A percentile compares a stretch with the other conserved stretches of the same genome.
These are phyloP conservation scores for Platalea minor DNA, from an alignment of 2,797 vertebrate genomes.

Conservation along the genomic window DNA sequence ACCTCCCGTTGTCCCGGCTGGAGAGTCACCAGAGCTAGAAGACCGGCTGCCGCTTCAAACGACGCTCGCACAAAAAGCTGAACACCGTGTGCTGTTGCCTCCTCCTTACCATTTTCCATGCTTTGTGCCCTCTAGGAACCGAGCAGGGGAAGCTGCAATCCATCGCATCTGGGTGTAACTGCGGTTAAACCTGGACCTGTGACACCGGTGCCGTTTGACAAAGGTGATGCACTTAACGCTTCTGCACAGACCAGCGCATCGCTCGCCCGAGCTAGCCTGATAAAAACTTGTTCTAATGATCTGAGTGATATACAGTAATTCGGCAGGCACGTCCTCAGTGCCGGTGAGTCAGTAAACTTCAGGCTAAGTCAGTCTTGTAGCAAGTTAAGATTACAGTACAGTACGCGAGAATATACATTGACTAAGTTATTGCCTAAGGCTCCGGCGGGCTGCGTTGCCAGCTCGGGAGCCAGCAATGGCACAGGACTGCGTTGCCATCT, in stretches of 20 bases:
- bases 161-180: not conserved
- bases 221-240: not conserved
- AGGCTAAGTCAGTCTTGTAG: not conserved
- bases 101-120: not conserved
- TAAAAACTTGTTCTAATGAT: not conserved
- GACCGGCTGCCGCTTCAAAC: not conserved
- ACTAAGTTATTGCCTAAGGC: slow-evolving; percentile 66
- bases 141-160: not conserved
- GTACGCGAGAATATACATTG: not conserved
- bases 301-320: not conserved
- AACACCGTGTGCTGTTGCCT: accelerated
- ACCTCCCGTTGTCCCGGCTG: not conserved
- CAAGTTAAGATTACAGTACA: slow-evolving; percentile 21
- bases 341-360: not conserved
- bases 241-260: not conserved
- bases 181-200: not conserved
- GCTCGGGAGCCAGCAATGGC: not conserved
- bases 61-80: not conserved
- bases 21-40: not conserved
- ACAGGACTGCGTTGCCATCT: not conserved
- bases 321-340: not conserved
- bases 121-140: not conserved
- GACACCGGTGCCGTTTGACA: not conserved
- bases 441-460: not conserved
- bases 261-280: not conserved